A percentile compares a stretch with the other conserved stretches of the same genome.
Evolutionary conservation across 2,888 invertebrate species (phyloP).

Genomic region (Marronus borbonicus): DNA sequence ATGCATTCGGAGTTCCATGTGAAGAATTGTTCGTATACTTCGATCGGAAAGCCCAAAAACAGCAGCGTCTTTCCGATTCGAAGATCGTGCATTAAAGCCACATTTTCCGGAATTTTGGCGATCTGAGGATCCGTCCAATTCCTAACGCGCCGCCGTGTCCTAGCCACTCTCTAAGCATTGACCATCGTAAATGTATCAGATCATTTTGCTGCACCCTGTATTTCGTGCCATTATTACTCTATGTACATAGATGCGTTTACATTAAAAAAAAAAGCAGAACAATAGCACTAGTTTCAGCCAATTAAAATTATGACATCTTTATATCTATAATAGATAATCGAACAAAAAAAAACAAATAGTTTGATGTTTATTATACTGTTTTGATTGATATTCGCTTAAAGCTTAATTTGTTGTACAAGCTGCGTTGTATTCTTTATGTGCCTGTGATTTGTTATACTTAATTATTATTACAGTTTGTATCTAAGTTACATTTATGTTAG

Average conservation of each 20-base stretch:
- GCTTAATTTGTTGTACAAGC: conserved; percentile 38
- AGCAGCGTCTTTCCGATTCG: too few relatives aligned
- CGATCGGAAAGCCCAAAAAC: too few relatives aligned
- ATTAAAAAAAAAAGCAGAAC: background rate
- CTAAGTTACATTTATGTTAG: conserved; percentile 52
- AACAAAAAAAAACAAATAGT: background rate
- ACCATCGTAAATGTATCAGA: too few relatives aligned
- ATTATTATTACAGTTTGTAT: conserved; percentile 54
- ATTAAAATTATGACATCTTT: conserved; percentile 33
- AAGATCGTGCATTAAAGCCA: too few relatives aligned
- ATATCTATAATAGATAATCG: background rate
- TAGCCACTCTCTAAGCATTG: too few relatives aligned
- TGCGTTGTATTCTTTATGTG: conserved; percentile 50
- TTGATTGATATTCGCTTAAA: conserved; percentile 24
- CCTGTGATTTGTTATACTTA: conserved; percentile 62
- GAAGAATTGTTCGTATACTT: too few relatives aligned
- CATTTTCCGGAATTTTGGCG: too few relatives aligned
- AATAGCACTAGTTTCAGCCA: background rate
- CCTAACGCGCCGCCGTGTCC: too few relatives aligned
- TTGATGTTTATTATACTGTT: conserved; percentile 23
- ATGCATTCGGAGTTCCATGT: too few relatives aligned
- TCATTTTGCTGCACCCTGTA: too few relatives aligned
- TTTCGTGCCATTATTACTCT: background rate
- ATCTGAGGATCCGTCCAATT: too few relatives aligned
- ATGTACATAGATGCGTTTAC: background rate